Percentiles rank a stretch among this genome's conserved stretches.
phyloP scores from a whole-genome alignment of 37 sponge, comb jelly and placozoan species.

The Trichoplax adhaerens region DNA sequence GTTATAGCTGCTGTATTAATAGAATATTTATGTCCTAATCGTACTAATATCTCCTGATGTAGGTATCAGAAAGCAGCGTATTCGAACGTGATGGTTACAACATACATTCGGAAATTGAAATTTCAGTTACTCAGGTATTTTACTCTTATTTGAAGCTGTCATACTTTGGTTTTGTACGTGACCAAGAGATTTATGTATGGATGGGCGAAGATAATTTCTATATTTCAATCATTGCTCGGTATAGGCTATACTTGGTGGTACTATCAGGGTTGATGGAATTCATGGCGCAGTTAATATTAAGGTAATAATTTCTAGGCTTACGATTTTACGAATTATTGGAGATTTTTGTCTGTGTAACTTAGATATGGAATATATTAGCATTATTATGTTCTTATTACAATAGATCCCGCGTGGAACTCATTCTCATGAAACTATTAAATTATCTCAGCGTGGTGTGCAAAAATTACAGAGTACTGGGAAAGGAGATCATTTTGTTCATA shows the following conservation, averaged over 20 bases:
- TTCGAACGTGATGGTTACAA: slow-evolving; percentile 72
- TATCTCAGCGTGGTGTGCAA: slow-evolving; percentile 59
- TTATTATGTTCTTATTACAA: background rate
- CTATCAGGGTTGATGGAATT: slow-evolving; percentile 43
- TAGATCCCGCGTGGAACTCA: slow-evolving; percentile 75
- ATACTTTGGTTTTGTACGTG: background rate
- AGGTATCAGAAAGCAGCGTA: slow-evolving; percentile 33
- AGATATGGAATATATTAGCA: background rate
- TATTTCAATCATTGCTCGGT: background rate
- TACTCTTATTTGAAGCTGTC: background rate
- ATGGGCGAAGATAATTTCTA: background rate
- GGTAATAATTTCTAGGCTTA: slow-evolving; percentile 15
- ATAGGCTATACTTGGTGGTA: slow-evolving; percentile 73
- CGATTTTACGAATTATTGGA: background rate
- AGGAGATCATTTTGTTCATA: slow-evolving; percentile 81
- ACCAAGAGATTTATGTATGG: background rate
- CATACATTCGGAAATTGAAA: slow-evolving; percentile 40
- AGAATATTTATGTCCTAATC: no score
- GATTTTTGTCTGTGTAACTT: background rate
- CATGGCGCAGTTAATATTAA: slow-evolving; percentile 58
- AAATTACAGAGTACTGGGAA: slow-evolving; percentile 50
- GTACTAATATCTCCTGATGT: no score
- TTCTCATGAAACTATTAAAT: slow-evolving; percentile 62
- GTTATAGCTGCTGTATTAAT: no score
- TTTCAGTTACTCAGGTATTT: slow-evolving; percentile 54